Evolutionary conservation across 2,113 vertebrate genomes (phyloP), one percentile per base, ranked within the genome.

Genomic region (Cebidichthys violaceus): DNA sequence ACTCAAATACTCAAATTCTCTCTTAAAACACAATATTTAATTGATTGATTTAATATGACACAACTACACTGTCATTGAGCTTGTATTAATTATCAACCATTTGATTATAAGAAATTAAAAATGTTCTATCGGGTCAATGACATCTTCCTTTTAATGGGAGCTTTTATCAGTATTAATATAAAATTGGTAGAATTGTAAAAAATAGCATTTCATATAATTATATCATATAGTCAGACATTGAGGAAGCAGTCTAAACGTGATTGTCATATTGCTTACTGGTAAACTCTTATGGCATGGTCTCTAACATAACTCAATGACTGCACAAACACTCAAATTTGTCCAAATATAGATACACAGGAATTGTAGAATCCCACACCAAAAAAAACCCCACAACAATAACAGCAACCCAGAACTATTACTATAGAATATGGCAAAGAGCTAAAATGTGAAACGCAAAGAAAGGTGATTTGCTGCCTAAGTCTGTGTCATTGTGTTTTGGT

Each of bases 251-350:
- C 3, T 55, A 17, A 43, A 57, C 20, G 9, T 54, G 80, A 79
- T 59, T 86, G 76, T 83, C 61, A 39, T 54, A 29, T 57, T 45
- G 31, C 31, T 71, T 9, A 54, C 41, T 83, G 37, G 31, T 81
- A 27, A 43, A 35, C 41, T 50, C 14, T 50, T 77, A 18, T 31
- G 17, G 50, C 31, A 60, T 29, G 29, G 22, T 57, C 24, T 39
- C 27, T 37, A 43, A 57, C 37, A 61, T 37, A 20, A 75, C 3
- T 11, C 2, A 35, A 31, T 60, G 1, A 50, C 20, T n/a, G n/a
- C 22, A 17, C 31, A 37, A 75, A 50, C 5, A 50, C 43, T 65
- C 39, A 29, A 29, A 29, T n/a, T 0, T 29, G 45, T 67, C 62
- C 24, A 22, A 17, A 55, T 22, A 75, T 11, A 66, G 13, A 64